Base-by-base conservation (phyloP, 2,113 vertebrate genomes). In the Tympanuchus pallidicinctus region DNA sequence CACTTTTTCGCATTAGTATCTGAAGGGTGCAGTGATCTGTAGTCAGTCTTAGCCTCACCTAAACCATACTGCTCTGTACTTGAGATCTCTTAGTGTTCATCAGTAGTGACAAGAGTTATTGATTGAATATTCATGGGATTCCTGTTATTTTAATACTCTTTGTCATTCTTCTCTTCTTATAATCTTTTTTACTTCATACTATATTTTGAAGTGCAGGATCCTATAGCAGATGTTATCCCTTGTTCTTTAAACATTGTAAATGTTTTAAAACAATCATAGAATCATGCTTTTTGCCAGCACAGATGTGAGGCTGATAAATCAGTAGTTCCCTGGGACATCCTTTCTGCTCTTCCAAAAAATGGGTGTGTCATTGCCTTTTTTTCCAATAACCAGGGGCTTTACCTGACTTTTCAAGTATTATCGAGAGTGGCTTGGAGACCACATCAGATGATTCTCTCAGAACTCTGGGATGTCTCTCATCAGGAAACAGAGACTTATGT, bases 171-270 rank as follows among this genome's bases (percentile, higher is more conserved):
- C 36, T 65, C 61, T 80, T 34, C 20, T 42, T 74, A 70, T 52
- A 91, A 61, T 92, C 6, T 78, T 85, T 82, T 66, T 40, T 28
- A 17, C 90, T 95, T 89, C 64, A 6, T 50, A 82, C 40, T 34
- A 34, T 3, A 45, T 96, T 84, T 82, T 87, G 28, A 24, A 80
- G 18, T 77, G 60, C 16, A 76, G 19, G 76, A 87, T 91, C 74
- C 61, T 57, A 78, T 0, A 0, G 61, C 47, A 60, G 65, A 87
- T 2, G 47, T 72, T 94, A 90, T 70, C 40, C 15, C 36, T 79
- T 86, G 79, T 66, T 74, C 94, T 91, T 93, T 72, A 92, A 89
- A 86, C 76, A 83, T 89, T 79, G 24, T 76, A 79, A 85, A 65
- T 15, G 34, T 91, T 83, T 48, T 65, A 77, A 93, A 93, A 82